A percentile compares a stretch with the other conserved stretches of the same genome.
Evolutionary conservation across 92 coral and sea anemone genomes (phyloP).

Genomic region (Plumapathes pennacea): DNA sequence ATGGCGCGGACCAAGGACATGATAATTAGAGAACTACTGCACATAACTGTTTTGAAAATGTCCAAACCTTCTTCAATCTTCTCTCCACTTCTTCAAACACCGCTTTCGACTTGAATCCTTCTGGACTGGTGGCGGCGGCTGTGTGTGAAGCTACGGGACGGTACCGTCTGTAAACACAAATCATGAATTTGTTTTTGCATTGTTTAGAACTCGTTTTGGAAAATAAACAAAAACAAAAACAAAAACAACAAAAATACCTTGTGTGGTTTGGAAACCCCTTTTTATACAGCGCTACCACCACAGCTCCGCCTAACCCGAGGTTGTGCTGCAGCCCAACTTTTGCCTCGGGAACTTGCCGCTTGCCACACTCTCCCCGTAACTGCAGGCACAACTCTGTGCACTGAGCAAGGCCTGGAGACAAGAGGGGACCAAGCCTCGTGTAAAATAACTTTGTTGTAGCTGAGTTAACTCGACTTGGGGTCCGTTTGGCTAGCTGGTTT

Average conservation of each 20-base stretch:
- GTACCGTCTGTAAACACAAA: no score
- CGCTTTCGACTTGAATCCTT: slow-evolving; percentile 79
- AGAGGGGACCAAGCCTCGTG: no score
- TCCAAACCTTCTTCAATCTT: slow-evolving; percentile 62
- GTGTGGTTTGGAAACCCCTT: slow-evolving; percentile 79
- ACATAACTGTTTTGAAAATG: no score
- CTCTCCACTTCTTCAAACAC: slow-evolving; percentile 83
- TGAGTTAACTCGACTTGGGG: no score
- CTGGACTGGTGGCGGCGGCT: slow-evolving; percentile 45
- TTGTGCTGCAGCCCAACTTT: slow-evolving; percentile 88
- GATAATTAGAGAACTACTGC: not conserved
- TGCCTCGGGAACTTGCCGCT: slow-evolving; percentile 94
- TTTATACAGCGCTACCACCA: slow-evolving; percentile 84
- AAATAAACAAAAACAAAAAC: not conserved
- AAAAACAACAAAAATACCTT: slow-evolving; percentile 25
- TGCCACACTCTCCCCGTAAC: slow-evolving; percentile 96
- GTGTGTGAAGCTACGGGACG: slow-evolving; percentile 61
- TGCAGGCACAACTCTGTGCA: slow-evolving; percentile 93
- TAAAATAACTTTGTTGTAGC: no score
- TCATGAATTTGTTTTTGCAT: not conserved
- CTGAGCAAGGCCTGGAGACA: slow-evolving; percentile 79
- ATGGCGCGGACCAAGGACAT: not conserved
- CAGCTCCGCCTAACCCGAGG: slow-evolving; percentile 97
- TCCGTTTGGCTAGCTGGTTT: not conserved
- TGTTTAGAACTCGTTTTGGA: not conserved